Conservation (phyloP, 2,113 vertebrate species). For the Anguilla rostrata region DNA sequence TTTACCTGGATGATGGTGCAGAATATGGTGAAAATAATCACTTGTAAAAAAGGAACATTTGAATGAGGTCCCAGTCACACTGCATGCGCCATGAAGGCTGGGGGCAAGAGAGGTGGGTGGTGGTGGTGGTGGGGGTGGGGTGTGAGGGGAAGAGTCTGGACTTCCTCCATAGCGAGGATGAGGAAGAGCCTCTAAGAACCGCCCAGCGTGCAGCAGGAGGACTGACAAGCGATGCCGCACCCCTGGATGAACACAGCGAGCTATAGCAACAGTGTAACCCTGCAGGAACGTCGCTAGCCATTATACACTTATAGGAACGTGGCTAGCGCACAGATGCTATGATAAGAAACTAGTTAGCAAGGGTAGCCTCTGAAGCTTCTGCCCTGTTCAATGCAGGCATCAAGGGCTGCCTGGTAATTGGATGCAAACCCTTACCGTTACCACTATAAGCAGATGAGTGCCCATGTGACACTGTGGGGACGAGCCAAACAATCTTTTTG, state of each 20-base stretch:
- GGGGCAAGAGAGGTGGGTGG: slow-evolving; percentile 12
- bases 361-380: too few species aligned
- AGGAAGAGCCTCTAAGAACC: slow-evolving; percentile 35
- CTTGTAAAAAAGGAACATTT: slow-evolving; percentile 21
- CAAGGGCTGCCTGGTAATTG: neutral
- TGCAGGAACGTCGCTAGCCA: too few species aligned
- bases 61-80: slow-evolving; percentile 40
- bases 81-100: slow-evolving; percentile 39
- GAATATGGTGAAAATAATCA: slow-evolving; percentile 24
- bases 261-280: neutral
- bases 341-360: neutral
- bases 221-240: neutral
- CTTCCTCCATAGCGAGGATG: slow-evolving; percentile 36
- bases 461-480: slow-evolving; percentile 1
- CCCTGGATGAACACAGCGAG: neutral
- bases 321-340: neutral
- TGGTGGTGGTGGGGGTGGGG: slow-evolving; percentile 30
- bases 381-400: neutral
- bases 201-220: neutral
- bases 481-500: neutral
- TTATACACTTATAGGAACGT: too few species aligned
- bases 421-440: neutral
- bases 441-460: neutral
- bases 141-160: slow-evolving; percentile 32
- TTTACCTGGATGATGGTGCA: slow-evolving; percentile 32